phyloP scores from a whole-genome alignment of 2,888 invertebrate species.

The Sarcophaga rosellei region DNA sequence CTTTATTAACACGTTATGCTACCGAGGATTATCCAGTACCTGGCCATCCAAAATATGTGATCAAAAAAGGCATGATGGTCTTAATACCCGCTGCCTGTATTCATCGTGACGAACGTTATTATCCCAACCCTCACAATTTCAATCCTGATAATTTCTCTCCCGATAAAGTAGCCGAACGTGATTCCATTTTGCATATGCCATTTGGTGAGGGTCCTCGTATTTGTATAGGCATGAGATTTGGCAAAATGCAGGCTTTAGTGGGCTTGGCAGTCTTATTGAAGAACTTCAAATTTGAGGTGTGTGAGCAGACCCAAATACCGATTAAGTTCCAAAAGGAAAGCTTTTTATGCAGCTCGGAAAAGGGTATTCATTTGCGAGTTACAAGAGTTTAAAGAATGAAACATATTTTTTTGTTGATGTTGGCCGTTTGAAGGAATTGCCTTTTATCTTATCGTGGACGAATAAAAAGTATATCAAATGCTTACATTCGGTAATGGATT shows the following conservation, averaged over 20 bases:
- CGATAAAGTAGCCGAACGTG: constrained; percentile 82
- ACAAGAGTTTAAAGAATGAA: constrained; percentile 30
- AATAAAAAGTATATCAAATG: too few relatives aligned
- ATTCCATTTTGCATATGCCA: constrained; percentile 77
- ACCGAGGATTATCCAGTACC: constrained; percentile 82
- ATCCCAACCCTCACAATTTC: constrained; percentile 83
- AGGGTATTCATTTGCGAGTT: constrained; percentile 69
- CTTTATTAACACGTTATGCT: constrained; percentile 82
- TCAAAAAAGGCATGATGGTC: constrained; percentile 79
- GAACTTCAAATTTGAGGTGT: constrained; percentile 72
- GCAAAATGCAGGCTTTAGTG: constrained; percentile 76
- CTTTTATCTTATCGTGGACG: too few relatives aligned
- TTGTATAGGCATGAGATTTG: constrained; percentile 78
- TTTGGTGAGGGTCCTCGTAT: constrained; percentile 79
- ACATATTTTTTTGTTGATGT: background rate
- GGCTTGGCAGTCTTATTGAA: constrained; percentile 74
- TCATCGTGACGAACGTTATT: constrained; percentile 83
- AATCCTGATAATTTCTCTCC: constrained; percentile 84
- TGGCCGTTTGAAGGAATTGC: too few relatives aligned
- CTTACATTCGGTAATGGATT: too few relatives aligned
- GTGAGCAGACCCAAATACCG: constrained; percentile 73
- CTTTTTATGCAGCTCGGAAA: constrained; percentile 67
- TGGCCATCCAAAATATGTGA: constrained; percentile 81
- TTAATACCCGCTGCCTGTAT: constrained; percentile 80
- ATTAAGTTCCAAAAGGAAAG: constrained; percentile 69